phyloP scores from a whole-genome alignment of 1,140 invertebrate genomes.

The Heliconius melpomene region DNA sequence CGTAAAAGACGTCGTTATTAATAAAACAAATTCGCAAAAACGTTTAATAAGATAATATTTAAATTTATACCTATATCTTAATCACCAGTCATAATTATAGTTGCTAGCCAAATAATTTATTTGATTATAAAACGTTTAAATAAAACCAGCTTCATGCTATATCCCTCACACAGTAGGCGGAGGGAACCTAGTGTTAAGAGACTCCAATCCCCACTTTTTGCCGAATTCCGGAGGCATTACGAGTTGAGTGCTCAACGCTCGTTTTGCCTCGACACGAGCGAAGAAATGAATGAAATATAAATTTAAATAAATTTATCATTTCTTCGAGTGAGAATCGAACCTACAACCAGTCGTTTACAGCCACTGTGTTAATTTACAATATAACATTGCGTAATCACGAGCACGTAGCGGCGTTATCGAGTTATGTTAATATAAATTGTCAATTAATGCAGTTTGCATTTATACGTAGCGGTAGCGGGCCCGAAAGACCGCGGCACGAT shows the following conservation, averaged over 20 bases:
- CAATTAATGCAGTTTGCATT: slow-evolving; percentile 39
- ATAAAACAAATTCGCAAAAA: neutral
- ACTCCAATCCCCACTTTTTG: too few species aligned
- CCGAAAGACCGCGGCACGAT: slow-evolving; percentile 38
- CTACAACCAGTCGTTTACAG: too few species aligned
- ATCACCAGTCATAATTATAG: neutral
- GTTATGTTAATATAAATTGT: slow-evolving; percentile 41
- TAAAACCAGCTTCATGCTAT: too few species aligned
- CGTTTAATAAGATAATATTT: neutral
- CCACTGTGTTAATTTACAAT: slow-evolving; percentile 22
- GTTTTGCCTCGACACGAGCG: too few species aligned
- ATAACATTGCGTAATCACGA: slow-evolving; percentile 36
- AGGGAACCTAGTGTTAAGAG: too few species aligned
- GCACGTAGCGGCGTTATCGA: slow-evolving; percentile 25
- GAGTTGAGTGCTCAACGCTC: too few species aligned
- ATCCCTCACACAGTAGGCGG: too few species aligned
- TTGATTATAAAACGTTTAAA: slow-evolving; percentile 8
- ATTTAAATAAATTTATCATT: too few species aligned
- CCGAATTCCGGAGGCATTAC: too few species aligned
- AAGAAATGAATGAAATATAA: too few species aligned
- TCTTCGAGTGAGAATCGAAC: too few species aligned
- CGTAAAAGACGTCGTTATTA: neutral
- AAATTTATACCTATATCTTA: neutral
- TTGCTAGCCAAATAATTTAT: neutral
- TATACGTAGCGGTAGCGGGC: slow-evolving; percentile 15